Percentiles rank a stretch among this genome's conserved stretches.
Conservation (phyloP, 2,113 vertebrate genomes). For the Salvelinus namaycush region DNA sequence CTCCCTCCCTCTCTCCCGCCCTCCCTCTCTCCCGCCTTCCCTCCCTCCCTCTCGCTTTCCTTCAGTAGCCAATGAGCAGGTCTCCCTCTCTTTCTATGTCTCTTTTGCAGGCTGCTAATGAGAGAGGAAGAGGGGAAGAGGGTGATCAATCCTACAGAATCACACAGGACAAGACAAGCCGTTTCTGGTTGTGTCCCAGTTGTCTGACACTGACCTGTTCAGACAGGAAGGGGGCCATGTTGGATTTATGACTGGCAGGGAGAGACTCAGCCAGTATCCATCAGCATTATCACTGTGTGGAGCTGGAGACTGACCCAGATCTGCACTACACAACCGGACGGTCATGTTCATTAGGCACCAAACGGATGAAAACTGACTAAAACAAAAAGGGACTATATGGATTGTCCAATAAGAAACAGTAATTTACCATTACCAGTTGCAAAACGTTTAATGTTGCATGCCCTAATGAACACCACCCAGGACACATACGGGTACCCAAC, state of each 20-base stretch:
- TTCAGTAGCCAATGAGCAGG: no score
- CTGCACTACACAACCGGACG: no score
- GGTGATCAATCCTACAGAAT: conserved; percentile 64
- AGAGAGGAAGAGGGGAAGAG: conserved; percentile 52
- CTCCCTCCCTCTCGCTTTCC: conserved; percentile 14
- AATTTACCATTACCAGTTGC: no score
- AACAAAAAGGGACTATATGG: no score
- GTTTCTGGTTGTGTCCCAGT: conserved; percentile 43
- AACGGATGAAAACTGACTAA: neutral
- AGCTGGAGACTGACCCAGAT: conserved; percentile 10
- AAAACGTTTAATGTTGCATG: no score
- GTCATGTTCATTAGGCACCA: no score
- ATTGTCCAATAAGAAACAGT: no score
- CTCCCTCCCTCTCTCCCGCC: conserved; percentile 16
- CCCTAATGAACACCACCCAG: no score
- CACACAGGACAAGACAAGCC: conserved; percentile 63
- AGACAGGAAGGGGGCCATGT: conserved; percentile 18
- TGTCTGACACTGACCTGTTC: conserved; percentile 66
- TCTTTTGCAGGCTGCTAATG: conserved; percentile 36
- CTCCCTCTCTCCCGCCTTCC: conserved; percentile 9
- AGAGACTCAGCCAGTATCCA: conserved; percentile 10
- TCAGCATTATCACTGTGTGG: conserved; percentile 18
- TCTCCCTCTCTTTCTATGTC: neutral
- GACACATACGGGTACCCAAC: no score
- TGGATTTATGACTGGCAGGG: conserved; percentile 55